phyloP scores from a whole-genome alignment of 2,888 invertebrate genomes.

The Altica lythri region DNA sequence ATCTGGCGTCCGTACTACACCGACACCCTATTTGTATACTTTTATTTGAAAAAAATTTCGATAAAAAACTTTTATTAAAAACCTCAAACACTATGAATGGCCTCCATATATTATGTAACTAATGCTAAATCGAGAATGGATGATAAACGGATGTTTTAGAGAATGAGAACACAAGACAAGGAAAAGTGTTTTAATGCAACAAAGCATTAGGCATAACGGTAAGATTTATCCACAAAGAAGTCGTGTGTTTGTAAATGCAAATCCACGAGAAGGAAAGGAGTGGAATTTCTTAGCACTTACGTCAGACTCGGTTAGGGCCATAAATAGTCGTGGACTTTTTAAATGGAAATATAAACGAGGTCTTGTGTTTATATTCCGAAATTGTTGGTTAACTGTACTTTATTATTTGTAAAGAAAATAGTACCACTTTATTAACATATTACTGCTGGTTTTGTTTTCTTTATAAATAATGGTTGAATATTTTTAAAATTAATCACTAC shows the following conservation, averaged over 20 bases:
- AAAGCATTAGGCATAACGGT: conserved; percentile 31
- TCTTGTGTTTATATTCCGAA: conserved; percentile 13
- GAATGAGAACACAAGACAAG: conserved; percentile 28
- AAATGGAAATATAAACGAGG: conserved; percentile 9
- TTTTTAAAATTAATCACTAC: too few relatives aligned
- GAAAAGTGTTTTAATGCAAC: conserved; percentile 33
- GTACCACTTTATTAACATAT: too few relatives aligned
- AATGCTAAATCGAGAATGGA: conserved; percentile 31
- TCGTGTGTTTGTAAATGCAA: conserved; percentile 28
- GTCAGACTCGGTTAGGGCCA: conserved; percentile 23
- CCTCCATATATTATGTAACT: conserved; percentile 20
- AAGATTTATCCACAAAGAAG: conserved; percentile 31
- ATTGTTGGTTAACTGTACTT: conserved; percentile 6
- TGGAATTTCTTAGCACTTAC: conserved; percentile 24
- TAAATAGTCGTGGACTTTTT: conserved; percentile 17
- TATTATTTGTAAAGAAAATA: conserved; percentile 1
- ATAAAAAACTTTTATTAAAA: too few relatives aligned
- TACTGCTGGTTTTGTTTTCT: background rate
- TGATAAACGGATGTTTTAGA: conserved; percentile 29
- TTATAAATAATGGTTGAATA: too few relatives aligned
- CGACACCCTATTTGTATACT: too few relatives aligned
- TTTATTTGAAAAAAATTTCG: too few relatives aligned
- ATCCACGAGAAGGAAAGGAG: conserved; percentile 25
- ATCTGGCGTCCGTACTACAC: too few relatives aligned
- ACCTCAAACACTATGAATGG: conserved; percentile 10